phyloP scores from a whole-genome alignment of 2,888 invertebrate species.

The Mythimna albipuncta region DNA sequence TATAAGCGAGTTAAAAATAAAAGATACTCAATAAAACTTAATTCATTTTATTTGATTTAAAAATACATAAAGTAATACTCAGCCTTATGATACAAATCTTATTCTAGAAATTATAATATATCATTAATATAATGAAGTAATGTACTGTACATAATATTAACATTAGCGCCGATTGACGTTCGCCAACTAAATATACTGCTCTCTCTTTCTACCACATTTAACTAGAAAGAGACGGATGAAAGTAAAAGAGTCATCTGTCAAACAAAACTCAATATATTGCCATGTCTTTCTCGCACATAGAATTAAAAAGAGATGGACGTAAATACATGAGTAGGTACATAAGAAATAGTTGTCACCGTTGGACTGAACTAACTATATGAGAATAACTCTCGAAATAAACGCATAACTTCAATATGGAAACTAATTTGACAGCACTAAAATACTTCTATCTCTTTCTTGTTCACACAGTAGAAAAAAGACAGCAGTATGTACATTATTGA shows the following conservation, averaged over 20 bases:
- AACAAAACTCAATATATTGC: no score
- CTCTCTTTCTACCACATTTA: neutral
- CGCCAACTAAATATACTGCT: slow-evolving; percentile 14
- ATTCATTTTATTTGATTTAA: slow-evolving; percentile 76
- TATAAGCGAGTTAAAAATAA: no score
- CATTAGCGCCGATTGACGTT: neutral
- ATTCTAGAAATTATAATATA: slow-evolving; percentile 62
- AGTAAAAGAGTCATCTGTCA: neutral
- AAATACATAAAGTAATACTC: slow-evolving; percentile 79
- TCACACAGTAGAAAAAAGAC: neutral
- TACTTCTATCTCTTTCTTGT: neutral
- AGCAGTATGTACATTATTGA: neutral
- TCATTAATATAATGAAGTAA: slow-evolving; percentile 76
- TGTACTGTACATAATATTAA: slow-evolving; percentile 57
- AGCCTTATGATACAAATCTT: slow-evolving; percentile 79
- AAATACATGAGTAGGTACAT: no score
- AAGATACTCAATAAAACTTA: slow-evolving; percentile 65
- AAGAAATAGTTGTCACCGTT: neutral
- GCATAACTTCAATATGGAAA: neutral
- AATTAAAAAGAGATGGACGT: no score
- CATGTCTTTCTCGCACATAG: no score
- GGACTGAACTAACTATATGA: neutral
- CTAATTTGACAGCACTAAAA: neutral
- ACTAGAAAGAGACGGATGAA: slow-evolving; percentile 1
- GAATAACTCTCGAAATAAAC: neutral